Conservation (phyloP, 2,797 vertebrate genomes). For the Poeciliopsis gracilis region DNA sequence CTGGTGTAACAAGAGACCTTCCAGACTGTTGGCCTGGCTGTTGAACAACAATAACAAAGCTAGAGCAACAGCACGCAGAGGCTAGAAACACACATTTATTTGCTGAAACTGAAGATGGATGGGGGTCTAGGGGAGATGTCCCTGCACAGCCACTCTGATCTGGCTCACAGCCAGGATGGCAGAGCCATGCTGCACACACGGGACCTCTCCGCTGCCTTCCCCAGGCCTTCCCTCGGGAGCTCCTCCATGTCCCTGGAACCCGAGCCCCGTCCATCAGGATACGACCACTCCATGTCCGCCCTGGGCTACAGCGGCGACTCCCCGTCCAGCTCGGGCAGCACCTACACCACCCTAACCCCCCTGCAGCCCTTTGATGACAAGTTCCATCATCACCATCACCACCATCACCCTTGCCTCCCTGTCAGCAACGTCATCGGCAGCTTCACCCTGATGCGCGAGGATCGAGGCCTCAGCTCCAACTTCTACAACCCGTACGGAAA, state of each 20-base stretch:
- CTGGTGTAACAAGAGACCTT: constrained; percentile 72
- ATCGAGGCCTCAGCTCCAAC: constrained; percentile 81
- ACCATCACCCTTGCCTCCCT: constrained; percentile 84
- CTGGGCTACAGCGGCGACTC: constrained; percentile 86
- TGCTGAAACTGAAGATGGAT: constrained; percentile 73
- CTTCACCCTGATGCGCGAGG: constrained; percentile 87
- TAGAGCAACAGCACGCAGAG: constrained; percentile 29
- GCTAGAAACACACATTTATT: constrained; percentile 26
- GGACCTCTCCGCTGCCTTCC: constrained; percentile 83
- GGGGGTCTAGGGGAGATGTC: constrained; percentile 85
- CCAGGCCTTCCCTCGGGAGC: constrained; percentile 82
- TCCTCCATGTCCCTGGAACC: constrained; percentile 83
- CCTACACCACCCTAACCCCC: constrained; percentile 87
- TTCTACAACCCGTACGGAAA: constrained; percentile 88
- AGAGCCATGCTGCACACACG: constrained; percentile 81
- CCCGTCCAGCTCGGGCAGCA: constrained; percentile 80
- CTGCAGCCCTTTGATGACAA: constrained; percentile 87
- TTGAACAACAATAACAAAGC: constrained; percentile 66
- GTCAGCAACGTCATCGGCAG: constrained; percentile 87
- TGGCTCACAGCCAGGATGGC: constrained; percentile 82
- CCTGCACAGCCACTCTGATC: constrained; percentile 82
- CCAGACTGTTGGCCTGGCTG: constrained; percentile 60
- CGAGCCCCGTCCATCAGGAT: constrained; percentile 77
- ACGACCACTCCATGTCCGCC: constrained; percentile 85
- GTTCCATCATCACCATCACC: constrained; percentile 85